These are phyloP conservation scores for Poicephalus meyeri DNA, from an alignment of 2,113 vertebrate species.

Conservation along the genomic window DNA sequence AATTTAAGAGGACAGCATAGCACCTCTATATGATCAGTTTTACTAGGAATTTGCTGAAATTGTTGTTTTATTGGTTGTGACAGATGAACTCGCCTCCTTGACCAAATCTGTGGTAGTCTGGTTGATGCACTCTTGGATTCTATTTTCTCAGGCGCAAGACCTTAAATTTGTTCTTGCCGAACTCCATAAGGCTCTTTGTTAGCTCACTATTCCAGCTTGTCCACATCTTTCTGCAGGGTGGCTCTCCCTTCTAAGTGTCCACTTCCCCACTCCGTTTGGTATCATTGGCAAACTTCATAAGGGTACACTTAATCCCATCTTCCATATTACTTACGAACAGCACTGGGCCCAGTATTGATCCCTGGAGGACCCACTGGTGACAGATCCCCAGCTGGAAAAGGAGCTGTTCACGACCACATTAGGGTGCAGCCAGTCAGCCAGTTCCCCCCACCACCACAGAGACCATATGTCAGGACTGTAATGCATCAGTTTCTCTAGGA, in stretches of 20 bases:
- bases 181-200: neutral
- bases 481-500: neutral
- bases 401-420: neutral
- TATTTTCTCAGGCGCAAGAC: neutral
- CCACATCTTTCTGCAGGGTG: neutral
- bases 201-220: neutral
- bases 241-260: neutral
- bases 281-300: neutral
- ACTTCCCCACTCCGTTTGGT: neutral
- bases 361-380: neutral
- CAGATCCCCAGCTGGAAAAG: neutral
- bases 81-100: neutral
- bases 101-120: neutral
- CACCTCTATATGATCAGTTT: fast-evolving
- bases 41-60: neutral
- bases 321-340: neutral
- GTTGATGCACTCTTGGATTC: neutral
- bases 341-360: neutral
- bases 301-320: neutral
- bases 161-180: neutral
- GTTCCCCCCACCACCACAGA: neutral
- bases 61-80: neutral
- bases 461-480: neutral
- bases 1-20: neutral
- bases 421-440: neutral